Conservation (phyloP, 2,888 invertebrate genomes). For the Conchocele bisecta region DNA sequence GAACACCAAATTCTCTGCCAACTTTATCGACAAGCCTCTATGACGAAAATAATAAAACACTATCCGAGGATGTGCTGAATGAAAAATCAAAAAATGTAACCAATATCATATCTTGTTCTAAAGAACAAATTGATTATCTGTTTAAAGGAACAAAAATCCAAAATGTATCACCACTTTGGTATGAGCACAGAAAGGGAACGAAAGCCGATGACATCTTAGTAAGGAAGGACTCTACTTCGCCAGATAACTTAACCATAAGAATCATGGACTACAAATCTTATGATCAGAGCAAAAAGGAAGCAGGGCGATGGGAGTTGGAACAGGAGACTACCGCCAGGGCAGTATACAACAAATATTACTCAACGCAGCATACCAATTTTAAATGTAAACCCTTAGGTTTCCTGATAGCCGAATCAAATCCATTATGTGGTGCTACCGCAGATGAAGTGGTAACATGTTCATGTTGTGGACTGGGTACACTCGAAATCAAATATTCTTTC, state of each 20-base stretch:
- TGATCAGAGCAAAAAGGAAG: conserved; percentile 11
- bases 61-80: background rate
- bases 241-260: conserved; percentile 15
- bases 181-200: conserved; percentile 20
- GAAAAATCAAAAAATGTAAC: background rate
- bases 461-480: conserved; percentile 36
- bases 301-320: conserved; percentile 13
- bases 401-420: background rate
- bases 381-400: conserved; percentile 1
- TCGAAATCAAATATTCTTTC: conserved; percentile 45
- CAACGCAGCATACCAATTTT: background rate
- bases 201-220: conserved; percentile 23
- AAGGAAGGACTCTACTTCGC: background rate
- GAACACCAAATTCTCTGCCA: background rate
- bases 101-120: background rate
- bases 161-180: conserved; percentile 11
- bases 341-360: background rate
- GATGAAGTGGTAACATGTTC: conserved; percentile 30
- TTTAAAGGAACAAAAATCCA: background rate
- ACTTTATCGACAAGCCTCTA: background rate
- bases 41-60: background rate
- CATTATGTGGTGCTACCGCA: conserved; percentile 41
- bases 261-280: conserved; percentile 17
- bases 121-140: conserved; percentile 2
- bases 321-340: background rate